Evolutionary conservation across 2,888 invertebrate species (phyloP), one percentile per base, ranked within the genome.

Genomic region (Terebella lapidaria): DNA sequence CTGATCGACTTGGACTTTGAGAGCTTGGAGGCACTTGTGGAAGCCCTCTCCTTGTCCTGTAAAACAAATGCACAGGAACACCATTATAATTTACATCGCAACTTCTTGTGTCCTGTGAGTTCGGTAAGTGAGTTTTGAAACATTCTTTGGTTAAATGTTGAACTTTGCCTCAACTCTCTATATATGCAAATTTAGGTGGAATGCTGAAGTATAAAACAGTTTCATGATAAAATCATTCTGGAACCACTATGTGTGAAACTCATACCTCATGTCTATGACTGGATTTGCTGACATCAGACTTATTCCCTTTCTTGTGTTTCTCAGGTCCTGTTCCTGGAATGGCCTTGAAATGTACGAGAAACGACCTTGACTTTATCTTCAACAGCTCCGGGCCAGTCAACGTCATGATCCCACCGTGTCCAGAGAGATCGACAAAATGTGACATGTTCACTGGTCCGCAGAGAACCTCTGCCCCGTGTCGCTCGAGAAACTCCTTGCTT

Each of bases 381-480:
- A 80, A 70, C 45, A 79, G 68, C 61, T 76, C 73, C 18, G 93
- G 92, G 72, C 93, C 92, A 0, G 93, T 91, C 59, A 94, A 82
- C 4, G 91, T 91, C 24, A 94, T 86, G 25, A 88, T 87, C 2
- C 94, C 94, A 18, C 89, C 87, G 74, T 90, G 89, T 72, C 90
- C 92, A 1, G 91, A 89, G 60, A 93, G 77, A 79, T 94, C 94
- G 63, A 94, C 84, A 66, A 89, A 89, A 0, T 89, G 87, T 2
- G 89, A 87, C 22, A 94, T 82, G 74, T 90, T 87, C 53, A 94
- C 84, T 1, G 94, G 94, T 0, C 94, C 94, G 18, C 92, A 93
- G 51, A 94, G 81, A 62, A 94, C 89, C 76, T 94, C 92, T 0
- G 92, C 91, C 76, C 93, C 91, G 74, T 93, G 91, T 3, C 89